phyloP scores from a whole-genome alignment of 2,113 vertebrate species.

The Caracal caracal region DNA sequence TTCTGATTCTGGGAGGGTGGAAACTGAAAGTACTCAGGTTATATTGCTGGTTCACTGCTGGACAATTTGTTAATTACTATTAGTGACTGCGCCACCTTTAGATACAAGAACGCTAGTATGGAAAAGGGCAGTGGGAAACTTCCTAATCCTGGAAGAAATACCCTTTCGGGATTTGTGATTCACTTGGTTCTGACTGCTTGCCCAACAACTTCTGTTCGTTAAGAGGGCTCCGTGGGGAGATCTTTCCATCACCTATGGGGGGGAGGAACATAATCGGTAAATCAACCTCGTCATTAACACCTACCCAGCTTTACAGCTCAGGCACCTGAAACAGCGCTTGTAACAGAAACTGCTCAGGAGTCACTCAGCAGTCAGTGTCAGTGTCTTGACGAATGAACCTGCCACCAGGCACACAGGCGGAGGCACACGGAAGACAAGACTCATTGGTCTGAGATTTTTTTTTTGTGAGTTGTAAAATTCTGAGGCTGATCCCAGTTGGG shows the following conservation, averaged over 20 bases:
- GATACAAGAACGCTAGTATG: neutral
- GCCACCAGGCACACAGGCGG: neutral
- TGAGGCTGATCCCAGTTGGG: neutral
- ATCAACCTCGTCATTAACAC: neutral
- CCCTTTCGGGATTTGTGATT: neutral
- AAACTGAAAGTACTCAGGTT: neutral
- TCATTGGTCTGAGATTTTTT: neutral
- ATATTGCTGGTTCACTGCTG: neutral
- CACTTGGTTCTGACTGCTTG: neutral
- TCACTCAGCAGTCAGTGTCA: neutral
- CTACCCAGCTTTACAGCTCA: neutral
- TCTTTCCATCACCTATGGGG: neutral
- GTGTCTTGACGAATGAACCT: neutral
- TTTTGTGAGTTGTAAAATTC: neutral
- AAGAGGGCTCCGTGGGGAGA: neutral
- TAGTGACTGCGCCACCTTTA: neutral
- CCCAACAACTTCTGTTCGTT: neutral
- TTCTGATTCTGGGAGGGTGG: neutral
- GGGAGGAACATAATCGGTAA: neutral
- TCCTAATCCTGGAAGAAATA: neutral
- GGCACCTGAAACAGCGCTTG: neutral
- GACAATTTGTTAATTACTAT: neutral
- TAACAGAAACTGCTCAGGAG: neutral
- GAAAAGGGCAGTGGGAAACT: neutral
- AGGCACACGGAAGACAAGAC: neutral